These are phyloP conservation scores for Cephus spinipes DNA, from an alignment of 2,888 invertebrate genomes.

Conservation along the genomic window DNA sequence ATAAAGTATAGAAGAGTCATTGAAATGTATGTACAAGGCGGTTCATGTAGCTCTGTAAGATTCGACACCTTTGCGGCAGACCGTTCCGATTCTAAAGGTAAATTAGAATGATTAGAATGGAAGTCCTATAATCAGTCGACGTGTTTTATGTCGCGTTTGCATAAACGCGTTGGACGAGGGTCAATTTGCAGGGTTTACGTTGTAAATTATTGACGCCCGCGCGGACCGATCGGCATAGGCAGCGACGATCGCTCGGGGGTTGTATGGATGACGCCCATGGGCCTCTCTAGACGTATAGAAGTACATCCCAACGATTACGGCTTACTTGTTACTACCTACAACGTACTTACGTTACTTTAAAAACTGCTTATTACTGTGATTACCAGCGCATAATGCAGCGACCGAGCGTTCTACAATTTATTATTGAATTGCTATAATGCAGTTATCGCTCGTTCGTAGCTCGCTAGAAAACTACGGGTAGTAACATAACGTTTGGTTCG, in stretches of 20 bases:
- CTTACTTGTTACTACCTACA: slow-evolving; percentile 62
- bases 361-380: slow-evolving; percentile 63
- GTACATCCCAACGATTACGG: slow-evolving; percentile 54
- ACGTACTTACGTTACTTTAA: slow-evolving; percentile 61
- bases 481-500: not conserved
- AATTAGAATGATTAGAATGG: slow-evolving; percentile 9
- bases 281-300: slow-evolving; percentile 33
- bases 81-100: not conserved
- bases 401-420: slow-evolving; percentile 58
- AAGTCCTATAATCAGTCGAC: slow-evolving; percentile 25
- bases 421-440: slow-evolving; percentile 62
- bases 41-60: not conserved
- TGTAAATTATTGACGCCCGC: slow-evolving; percentile 43
- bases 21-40: not conserved
- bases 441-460: slow-evolving; percentile 29
- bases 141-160: slow-evolving; percentile 35
- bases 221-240: slow-evolving; percentile 17
- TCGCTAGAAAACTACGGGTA: slow-evolving; percentile 5
- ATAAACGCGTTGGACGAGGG: slow-evolving; percentile 26
- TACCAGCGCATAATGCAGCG: slow-evolving; percentile 59
- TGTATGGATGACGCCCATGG: slow-evolving; percentile 50
- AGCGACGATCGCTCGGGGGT: slow-evolving; percentile 23
- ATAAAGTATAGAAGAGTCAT: not conserved
- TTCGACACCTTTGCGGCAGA: not conserved
- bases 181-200: slow-evolving; percentile 37